Percentiles rank a stretch among this genome's conserved stretches.
Evolutionary conservation across 2,888 invertebrate genomes (phyloP).

Genomic region (Zootermopsis nevadensis): DNA sequence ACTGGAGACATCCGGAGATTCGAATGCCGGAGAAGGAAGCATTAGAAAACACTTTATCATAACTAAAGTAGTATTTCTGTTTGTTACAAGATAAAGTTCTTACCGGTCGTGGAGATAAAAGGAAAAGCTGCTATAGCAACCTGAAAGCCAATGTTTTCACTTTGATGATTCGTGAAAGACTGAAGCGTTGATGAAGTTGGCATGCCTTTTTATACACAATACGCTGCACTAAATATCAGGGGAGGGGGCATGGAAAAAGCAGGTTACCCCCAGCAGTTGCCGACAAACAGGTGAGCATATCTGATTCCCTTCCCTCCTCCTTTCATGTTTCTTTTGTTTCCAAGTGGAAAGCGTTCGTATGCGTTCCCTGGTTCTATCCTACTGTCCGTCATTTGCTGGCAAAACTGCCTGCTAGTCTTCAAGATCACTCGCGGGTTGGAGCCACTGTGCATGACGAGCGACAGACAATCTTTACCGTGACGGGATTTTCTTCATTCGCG

Average conservation of each 20-base stretch:
- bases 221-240: background rate
- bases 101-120: constrained; percentile 4
- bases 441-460: background rate
- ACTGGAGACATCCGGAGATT: background rate
- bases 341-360: background rate
- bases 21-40: background rate
- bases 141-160: background rate
- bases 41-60: background rate
- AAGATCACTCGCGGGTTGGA: constrained; percentile 1
- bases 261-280: background rate
- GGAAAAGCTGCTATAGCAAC: background rate
- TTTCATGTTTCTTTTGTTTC: constrained; percentile 27
- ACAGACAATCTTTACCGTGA: background rate
- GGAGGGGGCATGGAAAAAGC: background rate
- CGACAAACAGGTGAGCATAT: background rate
- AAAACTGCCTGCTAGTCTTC: too few relatives aligned
- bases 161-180: background rate
- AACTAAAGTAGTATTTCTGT: background rate
- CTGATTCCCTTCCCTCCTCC: constrained; percentile 1
- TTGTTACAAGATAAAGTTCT: background rate
- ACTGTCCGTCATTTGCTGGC: background rate
- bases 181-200: background rate
- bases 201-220: background rate
- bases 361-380: background rate
- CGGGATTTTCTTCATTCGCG: background rate